These are phyloP conservation scores for Drosophila acutilabella DNA, from an alignment of 2,888 invertebrate genomes.

Conservation along the genomic window DNA sequence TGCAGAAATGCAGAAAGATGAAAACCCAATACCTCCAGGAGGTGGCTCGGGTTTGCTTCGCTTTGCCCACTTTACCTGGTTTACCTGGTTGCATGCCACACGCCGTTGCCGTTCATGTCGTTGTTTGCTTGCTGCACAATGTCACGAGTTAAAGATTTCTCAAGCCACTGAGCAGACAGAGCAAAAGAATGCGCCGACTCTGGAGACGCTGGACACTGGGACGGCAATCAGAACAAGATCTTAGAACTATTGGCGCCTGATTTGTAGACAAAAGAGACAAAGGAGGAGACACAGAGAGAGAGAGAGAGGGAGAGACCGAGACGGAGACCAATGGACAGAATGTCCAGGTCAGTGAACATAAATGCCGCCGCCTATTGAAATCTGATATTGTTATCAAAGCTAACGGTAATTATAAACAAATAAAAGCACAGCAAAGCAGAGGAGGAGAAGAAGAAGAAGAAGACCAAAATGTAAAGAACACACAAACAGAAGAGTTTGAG, in stretches of 20 bases:
- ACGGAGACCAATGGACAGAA: slow-evolving; percentile 39
- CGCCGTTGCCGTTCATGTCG: slow-evolving; percentile 46
- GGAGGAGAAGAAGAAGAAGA: slow-evolving; percentile 17
- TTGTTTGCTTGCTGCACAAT: slow-evolving; percentile 50
- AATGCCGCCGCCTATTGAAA: slow-evolving; percentile 74
- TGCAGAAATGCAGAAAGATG: slow-evolving; percentile 69
- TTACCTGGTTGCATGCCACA: slow-evolving; percentile 59
- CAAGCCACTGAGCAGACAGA: slow-evolving; percentile 71
- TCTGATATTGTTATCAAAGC: slow-evolving; percentile 79
- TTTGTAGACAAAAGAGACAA: slow-evolving; percentile 48
- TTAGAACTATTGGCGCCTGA: slow-evolving; percentile 84
- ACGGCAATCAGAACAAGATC: slow-evolving; percentile 82
- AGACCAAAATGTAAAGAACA: slow-evolving; percentile 50
- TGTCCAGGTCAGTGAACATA: slow-evolving; percentile 82
- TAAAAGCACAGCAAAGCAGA: slow-evolving; percentile 70
- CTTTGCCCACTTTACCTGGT: too few species aligned
- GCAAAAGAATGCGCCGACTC: slow-evolving; percentile 58
- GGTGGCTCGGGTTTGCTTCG: too few species aligned
- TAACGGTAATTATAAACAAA: slow-evolving; percentile 83
- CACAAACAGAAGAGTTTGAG: slow-evolving; percentile 18
- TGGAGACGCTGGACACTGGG: slow-evolving; percentile 20
- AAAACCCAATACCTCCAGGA: slow-evolving; percentile 29
- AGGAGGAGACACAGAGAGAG: slow-evolving; percentile 8
- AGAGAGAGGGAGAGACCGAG: not conserved
- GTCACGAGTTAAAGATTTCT: slow-evolving; percentile 80